Conservation (phyloP, 1,140 invertebrate species). For the Conus ventricosus region DNA sequence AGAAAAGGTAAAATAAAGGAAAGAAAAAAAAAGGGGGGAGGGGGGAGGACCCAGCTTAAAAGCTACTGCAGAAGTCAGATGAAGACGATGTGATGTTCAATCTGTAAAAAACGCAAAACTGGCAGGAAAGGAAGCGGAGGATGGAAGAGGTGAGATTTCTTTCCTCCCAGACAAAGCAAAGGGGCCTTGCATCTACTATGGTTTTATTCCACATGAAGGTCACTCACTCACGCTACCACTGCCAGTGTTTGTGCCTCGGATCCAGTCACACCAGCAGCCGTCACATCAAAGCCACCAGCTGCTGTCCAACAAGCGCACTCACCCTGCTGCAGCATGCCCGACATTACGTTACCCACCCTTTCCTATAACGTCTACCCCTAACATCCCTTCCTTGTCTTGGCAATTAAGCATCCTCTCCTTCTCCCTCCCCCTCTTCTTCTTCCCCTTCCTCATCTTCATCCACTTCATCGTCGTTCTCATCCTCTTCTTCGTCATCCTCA, state of each 20-base stretch:
- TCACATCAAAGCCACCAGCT: not conserved
- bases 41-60: not conserved
- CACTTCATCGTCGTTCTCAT: conserved; percentile 50
- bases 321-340: not conserved
- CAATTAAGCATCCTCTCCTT: conserved; percentile 43
- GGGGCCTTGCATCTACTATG: not conserved
- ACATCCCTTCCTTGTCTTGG: not conserved
- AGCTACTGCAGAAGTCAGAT: not conserved
- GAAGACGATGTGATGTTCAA: not conserved
- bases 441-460: conserved; percentile 47
- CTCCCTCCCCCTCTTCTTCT: conserved; percentile 46
- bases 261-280: not conserved
- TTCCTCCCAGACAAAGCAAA: not conserved
- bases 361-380: not conserved
- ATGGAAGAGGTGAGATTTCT: conserved; percentile 7
- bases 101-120: not conserved
- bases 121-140: not conserved
- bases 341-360: conserved; percentile 10
- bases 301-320: not conserved
- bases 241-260: not conserved
- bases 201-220: not conserved
- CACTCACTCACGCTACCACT: not conserved
- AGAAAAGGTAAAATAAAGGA: not conserved
- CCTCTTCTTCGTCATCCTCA: conserved; percentile 33
- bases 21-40: not conserved